These are phyloP conservation scores for Stigmatopora argus DNA, from an alignment of 2,113 vertebrate genomes.

Conservation along the genomic window DNA sequence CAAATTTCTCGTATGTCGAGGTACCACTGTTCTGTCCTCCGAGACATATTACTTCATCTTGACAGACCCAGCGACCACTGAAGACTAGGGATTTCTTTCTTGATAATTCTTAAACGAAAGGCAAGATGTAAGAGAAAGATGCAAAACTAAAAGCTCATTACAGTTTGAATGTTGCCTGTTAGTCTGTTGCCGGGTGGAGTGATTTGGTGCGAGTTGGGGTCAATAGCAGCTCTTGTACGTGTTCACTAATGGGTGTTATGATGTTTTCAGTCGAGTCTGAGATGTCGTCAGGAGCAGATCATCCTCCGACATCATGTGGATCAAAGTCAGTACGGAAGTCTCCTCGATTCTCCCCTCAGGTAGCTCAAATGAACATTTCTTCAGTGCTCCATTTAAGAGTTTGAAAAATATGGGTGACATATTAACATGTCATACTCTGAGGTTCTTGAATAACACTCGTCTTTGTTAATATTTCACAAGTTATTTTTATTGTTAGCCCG, in stretches of 20 bases:
- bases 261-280: slow-evolving; percentile 9
- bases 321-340: slow-evolving; percentile 43
- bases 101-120: background rate
- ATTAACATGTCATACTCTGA: background rate
- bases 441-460: background rate
- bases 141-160: background rate
- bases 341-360: slow-evolving; percentile 52
- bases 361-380: slow-evolving; percentile 1
- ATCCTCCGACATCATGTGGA: slow-evolving; percentile 26
- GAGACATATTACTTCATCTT: too few species aligned
- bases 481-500: background rate
- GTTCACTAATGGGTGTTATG: background rate
- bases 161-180: background rate
- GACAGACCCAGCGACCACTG: too few species aligned
- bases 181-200: background rate
- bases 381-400: background rate
- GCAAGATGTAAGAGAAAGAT: too few species aligned
- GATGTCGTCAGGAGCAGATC: slow-evolving; percentile 39
- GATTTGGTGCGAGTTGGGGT: background rate
- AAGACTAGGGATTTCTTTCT: too few species aligned
- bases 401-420: background rate
- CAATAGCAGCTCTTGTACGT: background rate
- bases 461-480: background rate
- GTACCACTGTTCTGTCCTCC: too few species aligned
- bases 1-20: too few species aligned